Percentiles rank a stretch among this genome's conserved stretches.
Evolutionary conservation across 2,113 vertebrate genomes (phyloP).

Genomic region (Chionodraco myersi): DNA sequence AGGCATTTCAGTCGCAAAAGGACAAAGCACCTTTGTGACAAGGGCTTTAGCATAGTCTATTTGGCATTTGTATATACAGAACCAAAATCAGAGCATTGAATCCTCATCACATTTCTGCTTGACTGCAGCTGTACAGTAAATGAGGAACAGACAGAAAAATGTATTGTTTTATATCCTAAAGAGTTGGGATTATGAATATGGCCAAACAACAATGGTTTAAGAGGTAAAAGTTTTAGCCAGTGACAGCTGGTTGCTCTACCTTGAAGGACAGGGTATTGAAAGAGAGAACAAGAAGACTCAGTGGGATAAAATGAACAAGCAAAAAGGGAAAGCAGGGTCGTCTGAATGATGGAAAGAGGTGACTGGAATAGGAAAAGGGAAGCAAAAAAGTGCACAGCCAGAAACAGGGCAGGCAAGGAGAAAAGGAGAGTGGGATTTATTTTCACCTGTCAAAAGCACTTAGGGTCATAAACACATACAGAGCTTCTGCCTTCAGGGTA

Average conservation of each 20-base stretch:
- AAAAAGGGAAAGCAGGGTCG: slow-evolving; percentile 16
- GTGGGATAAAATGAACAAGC: slow-evolving; percentile 20
- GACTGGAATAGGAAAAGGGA: slow-evolving; percentile 5
- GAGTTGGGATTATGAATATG: neutral
- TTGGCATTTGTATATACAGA: slow-evolving; percentile 50
- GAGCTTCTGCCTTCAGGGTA: slow-evolving; percentile 62
- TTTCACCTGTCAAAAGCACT: slow-evolving; percentile 73
- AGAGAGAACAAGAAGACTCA: slow-evolving; percentile 5
- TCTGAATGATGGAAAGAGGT: slow-evolving; percentile 32
- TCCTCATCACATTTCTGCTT: slow-evolving; percentile 35
- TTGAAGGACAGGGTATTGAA: neutral
- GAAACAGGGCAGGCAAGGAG: slow-evolving; percentile 35
- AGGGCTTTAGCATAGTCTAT: slow-evolving; percentile 35
- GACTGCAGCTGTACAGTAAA: slow-evolving; percentile 1
- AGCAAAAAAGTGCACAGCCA: slow-evolving; percentile 24
- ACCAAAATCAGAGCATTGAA: slow-evolving; percentile 44
- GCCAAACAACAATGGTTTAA: neutral
- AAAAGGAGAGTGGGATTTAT: slow-evolving; percentile 70
- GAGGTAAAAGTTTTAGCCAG: neutral
- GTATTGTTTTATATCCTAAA: neutral
- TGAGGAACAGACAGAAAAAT: neutral
- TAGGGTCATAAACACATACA: slow-evolving; percentile 73
- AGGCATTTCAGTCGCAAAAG: slow-evolving; percentile 53
- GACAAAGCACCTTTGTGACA: slow-evolving; percentile 59
- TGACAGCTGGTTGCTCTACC: neutral